Conservation (phyloP, 2,797 vertebrate genomes). For the Melanotaenia trifasciata region DNA sequence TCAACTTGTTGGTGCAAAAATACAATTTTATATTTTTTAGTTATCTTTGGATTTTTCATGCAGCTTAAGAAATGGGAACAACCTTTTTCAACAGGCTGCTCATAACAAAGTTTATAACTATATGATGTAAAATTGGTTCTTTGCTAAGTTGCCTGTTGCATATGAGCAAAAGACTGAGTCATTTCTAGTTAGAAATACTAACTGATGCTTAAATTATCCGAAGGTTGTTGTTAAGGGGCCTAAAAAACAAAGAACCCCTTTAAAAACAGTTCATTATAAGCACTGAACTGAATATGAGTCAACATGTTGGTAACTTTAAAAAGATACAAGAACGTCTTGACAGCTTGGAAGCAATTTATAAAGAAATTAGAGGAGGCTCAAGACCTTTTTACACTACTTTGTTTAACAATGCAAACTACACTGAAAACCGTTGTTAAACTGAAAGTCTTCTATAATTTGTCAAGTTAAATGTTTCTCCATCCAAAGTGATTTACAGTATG, state of each 20-base stretch:
- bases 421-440: background rate
- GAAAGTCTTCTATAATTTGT: conserved; percentile 1
- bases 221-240: no score
- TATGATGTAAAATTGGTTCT: background rate
- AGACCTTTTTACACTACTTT: background rate
- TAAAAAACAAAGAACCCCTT: background rate
- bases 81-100: background rate
- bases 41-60: no score
- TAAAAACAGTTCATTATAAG: background rate
- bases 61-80: no score
- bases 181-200: no score
- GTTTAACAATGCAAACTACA: background rate
- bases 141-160: background rate
- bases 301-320: background rate
- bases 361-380: background rate
- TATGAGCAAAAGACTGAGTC: background rate
- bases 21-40: no score
- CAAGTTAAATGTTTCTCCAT: background rate
- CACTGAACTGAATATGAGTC: background rate
- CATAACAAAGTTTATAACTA: background rate
- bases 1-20: background rate
- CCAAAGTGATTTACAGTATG: background rate
- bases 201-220: no score
- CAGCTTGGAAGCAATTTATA: background rate
- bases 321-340: background rate